Percentiles rank a stretch among this genome's conserved stretches.
phyloP scores from a whole-genome alignment of 2,888 invertebrate genomes.

The Asteroscopus sphinx region DNA sequence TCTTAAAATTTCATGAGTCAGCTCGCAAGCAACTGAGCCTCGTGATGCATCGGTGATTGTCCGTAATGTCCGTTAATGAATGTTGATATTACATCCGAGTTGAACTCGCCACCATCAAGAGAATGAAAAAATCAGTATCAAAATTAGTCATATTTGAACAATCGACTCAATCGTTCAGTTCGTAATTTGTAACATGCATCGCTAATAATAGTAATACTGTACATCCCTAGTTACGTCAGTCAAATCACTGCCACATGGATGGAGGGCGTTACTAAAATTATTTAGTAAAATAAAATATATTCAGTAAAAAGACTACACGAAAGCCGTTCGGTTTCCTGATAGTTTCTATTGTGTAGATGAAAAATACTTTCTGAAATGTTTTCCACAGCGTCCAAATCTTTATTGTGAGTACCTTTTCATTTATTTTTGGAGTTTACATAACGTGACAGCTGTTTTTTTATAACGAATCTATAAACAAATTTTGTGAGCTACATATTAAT shows the following conservation, averaged over 20 bases:
- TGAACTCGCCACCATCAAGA: no score
- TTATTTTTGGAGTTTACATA: slow-evolving; percentile 88
- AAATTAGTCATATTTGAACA: no score
- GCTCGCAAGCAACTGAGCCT: no score
- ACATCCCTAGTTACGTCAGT: slow-evolving; percentile 57
- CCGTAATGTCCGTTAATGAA: no score
- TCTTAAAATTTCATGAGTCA: no score
- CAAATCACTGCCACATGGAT: slow-evolving; percentile 73
- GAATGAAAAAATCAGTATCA: no score
- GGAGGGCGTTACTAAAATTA: slow-evolving; percentile 79
- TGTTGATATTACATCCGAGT: no score
- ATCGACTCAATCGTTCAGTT: no score
- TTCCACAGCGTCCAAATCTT: slow-evolving; percentile 83
- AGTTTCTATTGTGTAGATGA: slow-evolving; percentile 72
- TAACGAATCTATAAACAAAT: slow-evolving; percentile 72
- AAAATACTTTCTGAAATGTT: slow-evolving; percentile 83
- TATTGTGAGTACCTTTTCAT: slow-evolving; percentile 84
- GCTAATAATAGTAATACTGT: no score
- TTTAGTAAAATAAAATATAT: slow-evolving; percentile 61
- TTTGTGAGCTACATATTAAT: slow-evolving; percentile 46
- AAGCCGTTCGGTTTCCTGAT: slow-evolving; percentile 60
- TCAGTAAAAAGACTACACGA: slow-evolving; percentile 62
- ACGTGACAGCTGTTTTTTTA: slow-evolving; percentile 86
- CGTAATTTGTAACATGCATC: no score
- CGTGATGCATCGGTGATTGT: no score